phyloP scores from a whole-genome alignment of 2,797 vertebrate species.

The Mionectes olivaceus region DNA sequence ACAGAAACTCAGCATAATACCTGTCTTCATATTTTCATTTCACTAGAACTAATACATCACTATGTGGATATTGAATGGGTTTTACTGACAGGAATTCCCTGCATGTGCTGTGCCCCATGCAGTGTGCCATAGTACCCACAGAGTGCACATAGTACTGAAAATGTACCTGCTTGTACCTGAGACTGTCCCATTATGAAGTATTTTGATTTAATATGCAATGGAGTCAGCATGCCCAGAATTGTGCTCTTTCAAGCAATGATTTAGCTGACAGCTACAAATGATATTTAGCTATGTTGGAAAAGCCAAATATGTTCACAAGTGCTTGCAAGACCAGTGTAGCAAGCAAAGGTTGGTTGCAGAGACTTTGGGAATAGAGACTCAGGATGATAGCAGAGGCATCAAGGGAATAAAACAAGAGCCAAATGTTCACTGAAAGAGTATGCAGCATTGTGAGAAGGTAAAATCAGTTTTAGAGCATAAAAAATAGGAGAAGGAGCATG shows the following conservation, averaged over 20 bases:
- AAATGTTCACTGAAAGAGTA: not conserved
- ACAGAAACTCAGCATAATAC: not conserved
- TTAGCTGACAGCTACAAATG: not conserved
- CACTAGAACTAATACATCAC: not conserved
- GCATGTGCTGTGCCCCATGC: not conserved
- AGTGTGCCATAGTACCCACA: not conserved
- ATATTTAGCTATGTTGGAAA: not conserved
- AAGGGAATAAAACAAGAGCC: not conserved
- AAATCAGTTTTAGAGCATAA: not conserved
- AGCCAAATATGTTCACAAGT: not conserved
- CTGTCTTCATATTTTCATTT: not conserved
- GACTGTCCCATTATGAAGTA: not conserved
- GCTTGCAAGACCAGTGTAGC: not conserved
- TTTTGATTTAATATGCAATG: not conserved
- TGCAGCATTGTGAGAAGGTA: not conserved
- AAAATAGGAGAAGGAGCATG: not conserved
- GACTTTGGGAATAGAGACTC: not conserved
- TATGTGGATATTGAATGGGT: not conserved
- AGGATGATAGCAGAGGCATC: not conserved
- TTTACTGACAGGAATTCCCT: not conserved
- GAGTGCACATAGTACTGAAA: not conserved
- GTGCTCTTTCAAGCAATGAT: not conserved
- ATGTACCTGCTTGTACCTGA: not conserved
- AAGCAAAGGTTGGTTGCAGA: not conserved
- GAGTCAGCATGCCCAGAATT: not conserved